A percentile compares a stretch with the other conserved stretches of the same genome.
phyloP scores from a whole-genome alignment of 2,113 vertebrate genomes.

The Blennius ocellaris region DNA sequence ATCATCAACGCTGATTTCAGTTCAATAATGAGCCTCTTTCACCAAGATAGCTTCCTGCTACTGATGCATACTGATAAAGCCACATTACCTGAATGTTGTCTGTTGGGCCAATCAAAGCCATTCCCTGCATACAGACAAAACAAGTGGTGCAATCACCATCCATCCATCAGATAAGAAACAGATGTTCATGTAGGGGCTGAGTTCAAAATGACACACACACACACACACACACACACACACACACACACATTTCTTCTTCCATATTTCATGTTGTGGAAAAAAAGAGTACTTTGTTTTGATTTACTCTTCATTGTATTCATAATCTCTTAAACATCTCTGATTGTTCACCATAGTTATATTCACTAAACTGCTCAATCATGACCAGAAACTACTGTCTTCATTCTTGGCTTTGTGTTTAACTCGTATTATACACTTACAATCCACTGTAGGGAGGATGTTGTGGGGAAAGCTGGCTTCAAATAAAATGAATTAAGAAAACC shows the following conservation, averaged over 20 bases:
- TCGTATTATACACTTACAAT: constrained; percentile 39
- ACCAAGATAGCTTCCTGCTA: constrained; percentile 66
- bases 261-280: constrained; percentile 49
- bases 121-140: constrained; percentile 75
- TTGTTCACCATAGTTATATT: constrained; percentile 52
- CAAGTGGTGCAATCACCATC: constrained; percentile 68
- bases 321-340: constrained; percentile 59
- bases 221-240: constrained; percentile 1
- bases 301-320: constrained; percentile 41
- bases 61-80: constrained; percentile 68
- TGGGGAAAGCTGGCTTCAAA: constrained; percentile 43
- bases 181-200: constrained; percentile 51
- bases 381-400: constrained; percentile 45
- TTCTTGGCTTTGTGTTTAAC: constrained; percentile 37
- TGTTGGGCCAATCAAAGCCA: constrained; percentile 73
- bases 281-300: constrained; percentile 49
- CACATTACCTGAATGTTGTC: constrained; percentile 75
- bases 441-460: constrained; percentile 51
- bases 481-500: constrained; percentile 55
- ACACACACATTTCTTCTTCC: constrained; percentile 25
- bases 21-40: constrained; percentile 71
- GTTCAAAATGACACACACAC: constrained; percentile 48
- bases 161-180: constrained; percentile 74
- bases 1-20: constrained; percentile 64
- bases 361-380: constrained; percentile 44